Percentiles rank a stretch among this genome's conserved stretches.
These are phyloP conservation scores for Psittacula cyanocephala DNA, from an alignment of 2,113 vertebrate species.

Conservation along the genomic window DNA sequence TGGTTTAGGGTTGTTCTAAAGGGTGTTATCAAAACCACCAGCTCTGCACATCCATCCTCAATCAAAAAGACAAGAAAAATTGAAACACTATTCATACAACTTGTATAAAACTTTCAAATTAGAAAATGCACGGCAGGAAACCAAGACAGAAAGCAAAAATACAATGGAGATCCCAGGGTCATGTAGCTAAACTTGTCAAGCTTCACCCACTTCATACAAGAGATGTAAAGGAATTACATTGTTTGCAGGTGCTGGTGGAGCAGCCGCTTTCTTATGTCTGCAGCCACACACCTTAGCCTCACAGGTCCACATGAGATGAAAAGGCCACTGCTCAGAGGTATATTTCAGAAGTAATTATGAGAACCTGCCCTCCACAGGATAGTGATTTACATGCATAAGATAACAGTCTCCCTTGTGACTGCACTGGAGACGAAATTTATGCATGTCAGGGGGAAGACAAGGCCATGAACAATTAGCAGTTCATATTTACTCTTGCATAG, in stretches of 20 bases:
- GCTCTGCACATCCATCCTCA: neutral
- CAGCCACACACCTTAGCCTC: neutral
- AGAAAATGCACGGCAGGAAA: neutral
- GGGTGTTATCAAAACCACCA: neutral
- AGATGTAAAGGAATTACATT: fast-evolving
- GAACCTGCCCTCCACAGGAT: neutral
- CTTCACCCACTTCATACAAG: neutral
- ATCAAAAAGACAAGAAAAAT: neutral
- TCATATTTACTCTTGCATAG: neutral
- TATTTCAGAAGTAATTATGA: neutral
- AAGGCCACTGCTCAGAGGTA: neutral
- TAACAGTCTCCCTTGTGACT: neutral
- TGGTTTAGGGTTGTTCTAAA: neutral
- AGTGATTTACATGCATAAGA: neutral
- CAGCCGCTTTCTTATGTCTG: neutral
- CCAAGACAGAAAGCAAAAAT: neutral
- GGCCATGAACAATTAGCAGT: neutral
- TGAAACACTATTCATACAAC: neutral
- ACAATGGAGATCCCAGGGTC: neutral
- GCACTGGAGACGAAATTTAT: neutral
- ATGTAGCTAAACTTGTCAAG: too few species aligned
- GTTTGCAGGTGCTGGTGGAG: fast-evolving
- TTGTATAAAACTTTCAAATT: neutral
- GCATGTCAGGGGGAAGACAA: neutral
- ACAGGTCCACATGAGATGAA: fast-evolving